These are phyloP conservation scores for Eledona agricola DNA, from an alignment of 2,888 invertebrate genomes.

Conservation along the genomic window DNA sequence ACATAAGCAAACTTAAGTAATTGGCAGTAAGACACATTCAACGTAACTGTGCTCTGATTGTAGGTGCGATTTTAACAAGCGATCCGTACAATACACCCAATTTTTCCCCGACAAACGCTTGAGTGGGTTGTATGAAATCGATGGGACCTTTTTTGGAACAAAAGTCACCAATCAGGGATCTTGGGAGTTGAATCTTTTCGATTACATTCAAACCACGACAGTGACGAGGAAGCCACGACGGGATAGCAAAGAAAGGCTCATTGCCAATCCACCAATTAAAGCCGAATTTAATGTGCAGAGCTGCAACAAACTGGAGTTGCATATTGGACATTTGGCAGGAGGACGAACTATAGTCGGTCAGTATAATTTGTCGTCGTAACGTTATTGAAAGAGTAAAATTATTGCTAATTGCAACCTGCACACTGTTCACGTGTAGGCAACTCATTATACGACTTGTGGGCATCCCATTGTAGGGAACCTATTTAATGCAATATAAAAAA, in stretches of 20 bases:
- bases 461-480: too few relatives aligned
- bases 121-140: slow-evolving; percentile 73
- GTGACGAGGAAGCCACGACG: slow-evolving; percentile 67
- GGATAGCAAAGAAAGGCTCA: slow-evolving; percentile 52
- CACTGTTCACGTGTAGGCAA: too few relatives aligned
- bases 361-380: slow-evolving; percentile 32
- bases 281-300: slow-evolving; percentile 78
- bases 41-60: slow-evolving; percentile 3
- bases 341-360: slow-evolving; percentile 73
- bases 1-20: slow-evolving; percentile 79
- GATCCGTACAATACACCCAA: slow-evolving; percentile 78
- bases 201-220: slow-evolving; percentile 73
- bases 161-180: slow-evolving; percentile 71
- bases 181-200: slow-evolving; percentile 80
- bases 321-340: slow-evolving; percentile 76
- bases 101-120: slow-evolving; percentile 84
- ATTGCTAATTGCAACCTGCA: too few relatives aligned
- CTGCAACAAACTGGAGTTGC: slow-evolving; percentile 80
- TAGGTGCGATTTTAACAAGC: slow-evolving; percentile 66
- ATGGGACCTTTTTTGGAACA: slow-evolving; percentile 70
- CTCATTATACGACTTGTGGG: too few relatives aligned
- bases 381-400: too few relatives aligned
- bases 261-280: slow-evolving; percentile 61
- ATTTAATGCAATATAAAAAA: too few relatives aligned
- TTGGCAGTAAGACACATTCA: slow-evolving; percentile 47